phyloP scores from a whole-genome alignment of 2,113 vertebrate species.

The Hystrix cristata region DNA sequence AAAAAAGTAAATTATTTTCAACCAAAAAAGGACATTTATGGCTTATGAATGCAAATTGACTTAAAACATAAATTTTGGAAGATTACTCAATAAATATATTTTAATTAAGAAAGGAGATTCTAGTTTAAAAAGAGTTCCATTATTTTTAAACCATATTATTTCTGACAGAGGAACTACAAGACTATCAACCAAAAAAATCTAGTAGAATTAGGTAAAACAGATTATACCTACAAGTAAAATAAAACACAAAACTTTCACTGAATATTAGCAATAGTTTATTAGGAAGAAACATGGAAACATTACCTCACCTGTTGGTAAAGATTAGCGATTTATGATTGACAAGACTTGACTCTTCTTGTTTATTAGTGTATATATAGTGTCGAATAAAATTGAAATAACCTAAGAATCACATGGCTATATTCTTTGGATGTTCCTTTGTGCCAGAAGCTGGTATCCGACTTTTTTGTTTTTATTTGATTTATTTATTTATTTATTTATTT shows the following conservation, averaged over 20 bases:
- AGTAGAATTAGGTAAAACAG: not conserved
- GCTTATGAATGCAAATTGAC: not conserved
- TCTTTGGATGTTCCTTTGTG: not conserved
- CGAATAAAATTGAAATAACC: not conserved
- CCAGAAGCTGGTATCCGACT: not conserved
- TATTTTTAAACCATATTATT: not conserved
- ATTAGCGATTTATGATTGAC: not conserved
- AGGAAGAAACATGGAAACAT: not conserved
- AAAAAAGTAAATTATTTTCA: not conserved
- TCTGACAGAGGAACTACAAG: not conserved
- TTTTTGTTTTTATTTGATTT: not conserved
- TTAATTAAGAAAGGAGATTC: not conserved
- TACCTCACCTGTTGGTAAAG: not conserved
- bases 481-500: no score
- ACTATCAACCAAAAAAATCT: not conserved
- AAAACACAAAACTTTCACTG: not conserved
- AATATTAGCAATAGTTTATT: not conserved
- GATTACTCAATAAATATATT: conserved; percentile 5
- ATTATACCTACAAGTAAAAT: not conserved
- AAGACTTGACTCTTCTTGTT: not conserved
- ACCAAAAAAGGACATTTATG: not conserved
- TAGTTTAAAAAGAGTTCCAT: not conserved
- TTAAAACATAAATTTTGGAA: not conserved
- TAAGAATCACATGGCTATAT: not conserved
- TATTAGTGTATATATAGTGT: not conserved